These are phyloP conservation scores for Rhinoraja longicauda DNA, from an alignment of 2,797 vertebrate genomes.

Conservation along the genomic window DNA sequence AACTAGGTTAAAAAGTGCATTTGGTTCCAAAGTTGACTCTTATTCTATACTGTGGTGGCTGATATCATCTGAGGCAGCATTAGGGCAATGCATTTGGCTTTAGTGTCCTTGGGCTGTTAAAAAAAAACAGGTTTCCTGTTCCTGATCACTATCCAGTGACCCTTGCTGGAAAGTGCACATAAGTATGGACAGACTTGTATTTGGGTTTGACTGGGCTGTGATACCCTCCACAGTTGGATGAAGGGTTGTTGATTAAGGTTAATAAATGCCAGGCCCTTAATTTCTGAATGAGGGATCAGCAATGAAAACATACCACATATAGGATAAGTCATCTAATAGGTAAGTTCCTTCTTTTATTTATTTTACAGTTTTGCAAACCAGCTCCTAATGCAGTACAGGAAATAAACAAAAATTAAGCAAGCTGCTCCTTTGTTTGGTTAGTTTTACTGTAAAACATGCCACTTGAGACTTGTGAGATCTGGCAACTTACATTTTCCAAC, in stretches of 20 bases:
- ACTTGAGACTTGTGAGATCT: neutral
- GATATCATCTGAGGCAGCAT: constrained; percentile 2
- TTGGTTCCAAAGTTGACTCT: neutral
- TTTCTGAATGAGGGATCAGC: neutral
- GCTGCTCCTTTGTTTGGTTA: neutral
- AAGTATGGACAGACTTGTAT: constrained; percentile 13
- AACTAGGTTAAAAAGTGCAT: neutral
- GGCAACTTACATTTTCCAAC: neutral
- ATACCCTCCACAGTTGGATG: neutral
- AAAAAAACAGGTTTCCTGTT: constrained; percentile 20
- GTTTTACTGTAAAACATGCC: neutral
- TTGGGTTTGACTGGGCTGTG: neutral
- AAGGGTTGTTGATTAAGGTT: no score
- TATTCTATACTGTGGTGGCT: neutral
- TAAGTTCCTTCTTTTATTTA: neutral
- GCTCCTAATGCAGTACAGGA: neutral
- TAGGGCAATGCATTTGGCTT: constrained; percentile 17
- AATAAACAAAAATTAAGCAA: neutral
- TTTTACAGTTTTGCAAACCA: no score
- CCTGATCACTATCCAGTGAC: constrained; percentile 12
- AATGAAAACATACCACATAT: neutral
- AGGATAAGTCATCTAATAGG: neutral
- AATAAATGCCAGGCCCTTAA: neutral
- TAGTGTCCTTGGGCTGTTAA: constrained; percentile 9
- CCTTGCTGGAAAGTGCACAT: constrained; percentile 30